These are phyloP conservation scores for Tetramorium parvispinum DNA, from an alignment of 1,140 invertebrate genomes.

Conservation along the genomic window DNA sequence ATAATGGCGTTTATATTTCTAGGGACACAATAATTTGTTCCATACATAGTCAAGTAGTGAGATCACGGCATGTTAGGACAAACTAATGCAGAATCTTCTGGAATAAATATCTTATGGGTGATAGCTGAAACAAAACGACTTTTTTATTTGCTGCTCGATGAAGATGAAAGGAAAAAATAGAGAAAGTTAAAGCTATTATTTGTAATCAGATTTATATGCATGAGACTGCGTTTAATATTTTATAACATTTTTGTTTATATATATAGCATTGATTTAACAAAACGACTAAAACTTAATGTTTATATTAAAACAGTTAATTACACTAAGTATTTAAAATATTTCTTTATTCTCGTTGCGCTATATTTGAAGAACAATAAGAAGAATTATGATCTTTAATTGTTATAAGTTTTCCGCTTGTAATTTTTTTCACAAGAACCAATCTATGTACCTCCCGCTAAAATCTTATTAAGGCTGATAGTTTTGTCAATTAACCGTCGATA, in stretches of 20 bases:
- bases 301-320: not conserved
- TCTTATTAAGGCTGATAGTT: no score
- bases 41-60: slow-evolving; percentile 90
- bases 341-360: slow-evolving; percentile 75
- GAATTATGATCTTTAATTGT: no score
- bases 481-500: no score
- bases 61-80: slow-evolving; percentile 92
- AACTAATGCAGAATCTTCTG: slow-evolving; percentile 92
- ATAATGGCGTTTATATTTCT: slow-evolving; percentile 71
- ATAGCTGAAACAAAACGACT: slow-evolving; percentile 82
- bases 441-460: no score
- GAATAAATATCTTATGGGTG: slow-evolving; percentile 92
- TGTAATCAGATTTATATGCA: not conserved
- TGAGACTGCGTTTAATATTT: not conserved
- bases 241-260: not conserved
- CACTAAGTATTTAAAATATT: slow-evolving; percentile 23
- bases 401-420: no score
- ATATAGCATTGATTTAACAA: not conserved
- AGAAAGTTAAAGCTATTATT: not conserved
- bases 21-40: slow-evolving; percentile 94
- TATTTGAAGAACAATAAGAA: slow-evolving; percentile 80
- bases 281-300: slow-evolving; percentile 4
- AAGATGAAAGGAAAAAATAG: not conserved
- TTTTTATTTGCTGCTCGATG: not conserved
- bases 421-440: no score